Percentiles rank a stretch among this genome's conserved stretches.
phyloP scores from a whole-genome alignment of 2,888 invertebrate genomes.

The Sphecodes monilicornis region DNA sequence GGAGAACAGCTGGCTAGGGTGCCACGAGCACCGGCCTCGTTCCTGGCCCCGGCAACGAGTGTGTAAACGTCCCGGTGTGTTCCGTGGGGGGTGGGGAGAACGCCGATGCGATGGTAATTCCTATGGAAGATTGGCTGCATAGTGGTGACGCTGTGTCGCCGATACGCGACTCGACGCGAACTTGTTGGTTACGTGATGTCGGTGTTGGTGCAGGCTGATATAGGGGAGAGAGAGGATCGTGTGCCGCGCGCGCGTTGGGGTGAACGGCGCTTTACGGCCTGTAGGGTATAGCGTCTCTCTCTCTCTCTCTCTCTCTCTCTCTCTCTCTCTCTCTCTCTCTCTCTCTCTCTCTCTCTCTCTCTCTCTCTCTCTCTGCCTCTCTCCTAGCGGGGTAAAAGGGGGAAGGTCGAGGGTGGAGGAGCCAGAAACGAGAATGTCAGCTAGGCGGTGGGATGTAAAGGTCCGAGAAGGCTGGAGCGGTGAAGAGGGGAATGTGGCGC shows the following conservation, averaged over 20 bases:
- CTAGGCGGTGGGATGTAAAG: slow-evolving; percentile 23
- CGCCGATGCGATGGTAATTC: slow-evolving; percentile 60
- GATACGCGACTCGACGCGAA: slow-evolving; percentile 65
- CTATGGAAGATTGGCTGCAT: slow-evolving; percentile 71
- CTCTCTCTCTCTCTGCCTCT: neutral
- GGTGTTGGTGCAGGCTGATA: slow-evolving; percentile 33
- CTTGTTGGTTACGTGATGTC: slow-evolving; percentile 64
- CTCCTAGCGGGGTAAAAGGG: slow-evolving; percentile 31
- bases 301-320: slow-evolving; percentile 29
- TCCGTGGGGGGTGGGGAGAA: neutral
- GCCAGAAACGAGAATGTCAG: slow-evolving; percentile 38
- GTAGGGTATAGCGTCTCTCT: neutral
- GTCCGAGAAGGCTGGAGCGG: slow-evolving; percentile 25
- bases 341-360: slow-evolving; percentile 27
- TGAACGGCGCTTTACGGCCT: slow-evolving; percentile 44
- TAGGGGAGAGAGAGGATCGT: slow-evolving; percentile 35
- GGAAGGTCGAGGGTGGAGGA: slow-evolving; percentile 55
- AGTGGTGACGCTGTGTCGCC: slow-evolving; percentile 65
- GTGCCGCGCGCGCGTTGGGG: slow-evolving; percentile 55
- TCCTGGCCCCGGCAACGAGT: slow-evolving; percentile 55
- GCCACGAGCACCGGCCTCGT: slow-evolving; percentile 55
- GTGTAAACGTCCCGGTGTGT: slow-evolving; percentile 55
- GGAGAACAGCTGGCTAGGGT: slow-evolving; percentile 66
- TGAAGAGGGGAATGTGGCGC: slow-evolving; percentile 67
- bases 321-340: slow-evolving; percentile 40